A percentile compares a stretch with the other conserved stretches of the same genome.
phyloP scores from a whole-genome alignment of 92 coral and sea anemone genomes.

The Porites lobata region DNA sequence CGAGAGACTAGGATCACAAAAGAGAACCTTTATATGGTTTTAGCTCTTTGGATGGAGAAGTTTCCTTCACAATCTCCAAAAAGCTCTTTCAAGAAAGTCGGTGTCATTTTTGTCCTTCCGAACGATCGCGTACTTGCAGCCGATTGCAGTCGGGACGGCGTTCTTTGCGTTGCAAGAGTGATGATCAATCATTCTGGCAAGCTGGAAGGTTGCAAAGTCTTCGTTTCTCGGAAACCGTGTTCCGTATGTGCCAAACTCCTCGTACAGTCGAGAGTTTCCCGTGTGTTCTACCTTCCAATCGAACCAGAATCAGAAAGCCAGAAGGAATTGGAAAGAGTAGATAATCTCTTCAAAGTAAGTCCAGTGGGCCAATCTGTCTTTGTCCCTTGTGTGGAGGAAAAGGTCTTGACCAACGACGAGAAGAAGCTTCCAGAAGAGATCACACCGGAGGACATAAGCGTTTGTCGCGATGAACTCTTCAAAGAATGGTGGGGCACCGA shows the following conservation, averaged over 20 bases:
- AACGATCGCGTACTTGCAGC: constrained; percentile 60
- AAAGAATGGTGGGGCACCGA: constrained; percentile 59
- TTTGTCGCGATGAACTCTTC: constrained; percentile 29
- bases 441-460: constrained; percentile 2
- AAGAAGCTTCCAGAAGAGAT: constrained; percentile 31
- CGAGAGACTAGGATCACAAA: constrained; percentile 48
- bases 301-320: constrained; percentile 58
- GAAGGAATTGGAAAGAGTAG: constrained; percentile 47
- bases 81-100: constrained; percentile 43
- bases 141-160: constrained; percentile 72
- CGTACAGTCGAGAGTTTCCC: constrained; percentile 70
- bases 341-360: constrained; percentile 67
- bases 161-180: constrained; percentile 70
- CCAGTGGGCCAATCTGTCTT: constrained; percentile 68
- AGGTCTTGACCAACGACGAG: constrained; percentile 24
- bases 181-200: constrained; percentile 59
- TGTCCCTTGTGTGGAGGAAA: constrained; percentile 45
- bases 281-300: constrained; percentile 71
- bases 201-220: constrained; percentile 53
- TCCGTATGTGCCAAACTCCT: constrained; percentile 75
- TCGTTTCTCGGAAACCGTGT: constrained; percentile 77
- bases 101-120: constrained; percentile 75
- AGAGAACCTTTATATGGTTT: constrained; percentile 50
- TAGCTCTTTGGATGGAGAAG: constrained; percentile 67
- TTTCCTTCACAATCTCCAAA: constrained; percentile 16